A percentile compares a stretch with the other conserved stretches of the same genome.
Conservation (phyloP, 2,797 vertebrate genomes). For the Coccyzus lansbergi region DNA sequence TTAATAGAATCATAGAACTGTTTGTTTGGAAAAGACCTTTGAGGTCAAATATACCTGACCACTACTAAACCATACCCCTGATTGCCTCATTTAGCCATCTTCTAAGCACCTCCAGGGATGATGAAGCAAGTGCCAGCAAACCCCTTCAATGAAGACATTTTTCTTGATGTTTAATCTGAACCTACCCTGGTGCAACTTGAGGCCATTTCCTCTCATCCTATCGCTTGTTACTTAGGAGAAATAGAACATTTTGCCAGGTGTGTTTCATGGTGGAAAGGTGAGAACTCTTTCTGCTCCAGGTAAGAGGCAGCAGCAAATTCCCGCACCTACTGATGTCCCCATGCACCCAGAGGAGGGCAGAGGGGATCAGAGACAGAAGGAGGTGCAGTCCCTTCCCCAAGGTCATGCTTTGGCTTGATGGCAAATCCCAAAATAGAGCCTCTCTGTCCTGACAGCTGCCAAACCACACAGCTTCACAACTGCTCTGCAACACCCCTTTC, state of each 20-base stretch:
- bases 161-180: too few species aligned
- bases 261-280: background rate
- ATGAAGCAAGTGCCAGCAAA: too few species aligned
- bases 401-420: background rate
- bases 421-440: background rate
- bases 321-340: accelerated
- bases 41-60: too few species aligned
- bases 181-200: too few species aligned
- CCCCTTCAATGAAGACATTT: too few species aligned
- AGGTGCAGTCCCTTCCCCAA: background rate
- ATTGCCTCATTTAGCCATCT: too few species aligned
- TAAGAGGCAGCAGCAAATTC: background rate
- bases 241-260: background rate
- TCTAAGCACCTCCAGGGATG: too few species aligned
- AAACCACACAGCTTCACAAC: background rate
- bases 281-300: background rate
- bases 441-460: background rate
- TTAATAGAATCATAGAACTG: too few species aligned
- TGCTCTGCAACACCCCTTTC: background rate
- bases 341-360: background rate
- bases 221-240: too few species aligned
- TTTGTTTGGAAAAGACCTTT: too few species aligned
- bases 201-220: too few species aligned
- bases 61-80: too few species aligned
- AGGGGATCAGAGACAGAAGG: background rate